A percentile compares a stretch with the other conserved stretches of the same genome.
These are phyloP conservation scores for Drosophila willistoni DNA, from an alignment of 1,140 invertebrate species.

Conservation along the genomic window DNA sequence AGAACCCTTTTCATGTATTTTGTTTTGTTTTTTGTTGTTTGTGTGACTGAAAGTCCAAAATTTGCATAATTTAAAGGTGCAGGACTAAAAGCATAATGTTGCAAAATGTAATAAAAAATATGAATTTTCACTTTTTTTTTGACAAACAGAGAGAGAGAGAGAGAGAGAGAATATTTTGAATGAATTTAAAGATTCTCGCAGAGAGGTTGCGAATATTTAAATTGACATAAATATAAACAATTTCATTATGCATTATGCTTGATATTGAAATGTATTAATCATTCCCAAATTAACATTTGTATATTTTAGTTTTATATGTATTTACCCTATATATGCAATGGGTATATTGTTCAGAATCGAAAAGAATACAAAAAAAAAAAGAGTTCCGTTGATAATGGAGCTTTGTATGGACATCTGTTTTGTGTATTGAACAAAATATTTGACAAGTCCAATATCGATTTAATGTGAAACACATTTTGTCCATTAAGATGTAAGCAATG, in stretches of 20 bases:
- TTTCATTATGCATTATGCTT: slow-evolving; percentile 1
- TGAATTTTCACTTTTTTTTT: background rate
- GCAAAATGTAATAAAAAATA: slow-evolving; percentile 13
- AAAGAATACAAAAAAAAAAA: too few relatives aligned
- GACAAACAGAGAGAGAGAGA: background rate
- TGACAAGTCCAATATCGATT: background rate
- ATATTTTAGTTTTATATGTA: background rate
- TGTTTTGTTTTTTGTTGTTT: background rate
- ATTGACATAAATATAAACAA: background rate
- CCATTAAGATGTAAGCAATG: background rate
- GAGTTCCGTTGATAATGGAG: too few relatives aligned
- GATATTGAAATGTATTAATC: background rate
- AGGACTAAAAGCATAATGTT: slow-evolving; percentile 20
- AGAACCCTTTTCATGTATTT: slow-evolving; percentile 1
- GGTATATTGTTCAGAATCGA: too few relatives aligned
- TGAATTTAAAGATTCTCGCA: background rate
- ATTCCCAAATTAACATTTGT: too few relatives aligned
- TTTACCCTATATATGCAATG: too few relatives aligned
- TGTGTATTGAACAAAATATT: background rate
- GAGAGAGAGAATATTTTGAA: background rate
- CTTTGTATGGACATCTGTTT: background rate
- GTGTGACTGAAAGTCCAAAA: slow-evolving; percentile 2
- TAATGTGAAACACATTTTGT: background rate
- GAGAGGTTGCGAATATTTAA: background rate
- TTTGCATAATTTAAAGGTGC: slow-evolving; percentile 38